phyloP scores from a whole-genome alignment of 2,888 invertebrate genomes.

The Operophtera brumata region DNA sequence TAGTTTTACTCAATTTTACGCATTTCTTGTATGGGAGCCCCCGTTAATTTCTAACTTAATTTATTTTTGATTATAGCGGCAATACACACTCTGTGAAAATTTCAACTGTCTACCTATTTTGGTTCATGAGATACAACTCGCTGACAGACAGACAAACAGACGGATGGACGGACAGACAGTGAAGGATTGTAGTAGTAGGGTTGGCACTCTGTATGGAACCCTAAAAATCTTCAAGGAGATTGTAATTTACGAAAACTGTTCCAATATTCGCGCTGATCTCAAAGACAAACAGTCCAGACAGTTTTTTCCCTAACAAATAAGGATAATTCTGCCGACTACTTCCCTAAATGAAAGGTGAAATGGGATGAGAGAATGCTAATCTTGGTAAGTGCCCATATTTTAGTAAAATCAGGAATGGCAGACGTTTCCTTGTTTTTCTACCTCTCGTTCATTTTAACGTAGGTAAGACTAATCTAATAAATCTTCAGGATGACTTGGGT shows the following conservation, averaged over 20 bases:
- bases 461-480: neutral
- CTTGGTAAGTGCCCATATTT: conserved; percentile 27
- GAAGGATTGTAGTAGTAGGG: too few relatives aligned
- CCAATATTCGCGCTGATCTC: neutral
- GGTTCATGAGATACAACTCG: too few relatives aligned
- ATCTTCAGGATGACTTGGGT: neutral
- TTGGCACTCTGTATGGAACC: too few relatives aligned
- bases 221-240: too few relatives aligned
- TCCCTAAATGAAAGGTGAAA: conserved; percentile 34
- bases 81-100: too few relatives aligned
- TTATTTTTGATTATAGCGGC: too few relatives aligned
- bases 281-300: conserved; percentile 1
- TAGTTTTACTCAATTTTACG: too few relatives aligned
- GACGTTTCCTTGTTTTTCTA: conserved; percentile 17
- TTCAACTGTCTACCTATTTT: too few relatives aligned
- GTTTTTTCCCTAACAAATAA: conserved; percentile 23
- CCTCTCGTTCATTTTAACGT: conserved; percentile 11
- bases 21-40: too few relatives aligned
- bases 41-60: too few relatives aligned
- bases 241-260: neutral
- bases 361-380: conserved; percentile 32
- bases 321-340: conserved; percentile 31
- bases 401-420: conserved; percentile 19
- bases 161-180: too few relatives aligned
- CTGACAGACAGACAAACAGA: too few relatives aligned